Conservation (phyloP, 2,113 vertebrate species). For the Saguinus imperator region DNA sequence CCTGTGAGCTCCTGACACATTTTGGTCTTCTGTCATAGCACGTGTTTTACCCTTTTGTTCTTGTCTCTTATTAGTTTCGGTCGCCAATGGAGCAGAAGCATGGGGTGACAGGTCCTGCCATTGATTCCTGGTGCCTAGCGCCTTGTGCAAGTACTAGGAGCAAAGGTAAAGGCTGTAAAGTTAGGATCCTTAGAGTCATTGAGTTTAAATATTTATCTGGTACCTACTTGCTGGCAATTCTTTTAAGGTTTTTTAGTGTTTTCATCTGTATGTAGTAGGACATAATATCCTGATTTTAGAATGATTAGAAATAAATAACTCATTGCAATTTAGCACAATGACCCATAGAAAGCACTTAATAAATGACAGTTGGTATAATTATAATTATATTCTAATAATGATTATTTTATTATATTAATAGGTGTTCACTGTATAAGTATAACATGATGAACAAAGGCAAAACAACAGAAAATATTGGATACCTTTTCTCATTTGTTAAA, state of each 20-base stretch:
- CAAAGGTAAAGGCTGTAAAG: neutral
- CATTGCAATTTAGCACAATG: neutral
- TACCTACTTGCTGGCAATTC: neutral
- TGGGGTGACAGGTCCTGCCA: neutral
- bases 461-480: constrained; percentile 5
- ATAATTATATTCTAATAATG: constrained; percentile 8
- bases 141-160: neutral
- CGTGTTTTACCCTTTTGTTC: neutral
- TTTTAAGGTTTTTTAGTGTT: neutral
- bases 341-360: neutral
- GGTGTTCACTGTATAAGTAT: neutral
- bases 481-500: neutral
- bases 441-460: constrained; percentile 13
- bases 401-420: neutral
- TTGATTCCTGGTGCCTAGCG: neutral
- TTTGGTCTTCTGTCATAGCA: neutral
- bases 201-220: neutral
- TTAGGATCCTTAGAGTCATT: neutral
- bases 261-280: neutral
- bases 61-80: neutral
- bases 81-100: neutral
- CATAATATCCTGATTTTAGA: constrained; percentile 35
- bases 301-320: constrained; percentile 45
- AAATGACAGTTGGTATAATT: neutral
- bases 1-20: rapidly evolving